Conservation (phyloP, 2,888 invertebrate genomes). For the Sphaeridia pumilis region DNA sequence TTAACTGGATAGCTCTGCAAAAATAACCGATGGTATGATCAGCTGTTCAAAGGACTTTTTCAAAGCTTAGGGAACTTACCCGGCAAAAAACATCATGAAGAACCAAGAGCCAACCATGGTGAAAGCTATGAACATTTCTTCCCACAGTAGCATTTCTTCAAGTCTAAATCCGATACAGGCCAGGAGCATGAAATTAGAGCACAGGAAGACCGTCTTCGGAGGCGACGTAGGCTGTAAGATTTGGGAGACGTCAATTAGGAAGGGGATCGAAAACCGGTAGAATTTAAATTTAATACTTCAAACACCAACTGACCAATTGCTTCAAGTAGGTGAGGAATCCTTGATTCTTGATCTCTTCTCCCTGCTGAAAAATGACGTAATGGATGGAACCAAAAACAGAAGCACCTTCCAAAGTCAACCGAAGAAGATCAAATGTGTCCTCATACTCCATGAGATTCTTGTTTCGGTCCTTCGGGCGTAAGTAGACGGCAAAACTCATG, state of each 20-base stretch:
- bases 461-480: slow-evolving; percentile 60
- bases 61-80: no score
- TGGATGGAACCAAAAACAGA: slow-evolving; percentile 75
- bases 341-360: slow-evolving; percentile 88
- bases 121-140: slow-evolving; percentile 83
- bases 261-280: neutral
- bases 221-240: slow-evolving; percentile 70
- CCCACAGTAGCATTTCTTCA: slow-evolving; percentile 58
- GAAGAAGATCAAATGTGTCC: slow-evolving; percentile 41
- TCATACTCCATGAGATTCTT: slow-evolving; percentile 44
- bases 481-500: slow-evolving; percentile 80
- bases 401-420: slow-evolving; percentile 70
- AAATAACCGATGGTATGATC: no score
- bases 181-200: slow-evolving; percentile 79
- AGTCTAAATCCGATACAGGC: slow-evolving; percentile 80
- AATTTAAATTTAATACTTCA: slow-evolving; percentile 2
- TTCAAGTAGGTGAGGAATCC: slow-evolving; percentile 79
- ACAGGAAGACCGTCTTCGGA: slow-evolving; percentile 82
- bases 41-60: no score
- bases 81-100: slow-evolving; percentile 95
- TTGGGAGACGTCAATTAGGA: slow-evolving; percentile 32
- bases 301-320: slow-evolving; percentile 48
- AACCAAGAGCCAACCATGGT: slow-evolving; percentile 96
- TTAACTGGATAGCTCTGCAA: slow-evolving; percentile 75
- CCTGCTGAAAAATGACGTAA: slow-evolving; percentile 82